Conservation (phyloP, 2,888 invertebrate species). For the Epirrhoe tristata region DNA sequence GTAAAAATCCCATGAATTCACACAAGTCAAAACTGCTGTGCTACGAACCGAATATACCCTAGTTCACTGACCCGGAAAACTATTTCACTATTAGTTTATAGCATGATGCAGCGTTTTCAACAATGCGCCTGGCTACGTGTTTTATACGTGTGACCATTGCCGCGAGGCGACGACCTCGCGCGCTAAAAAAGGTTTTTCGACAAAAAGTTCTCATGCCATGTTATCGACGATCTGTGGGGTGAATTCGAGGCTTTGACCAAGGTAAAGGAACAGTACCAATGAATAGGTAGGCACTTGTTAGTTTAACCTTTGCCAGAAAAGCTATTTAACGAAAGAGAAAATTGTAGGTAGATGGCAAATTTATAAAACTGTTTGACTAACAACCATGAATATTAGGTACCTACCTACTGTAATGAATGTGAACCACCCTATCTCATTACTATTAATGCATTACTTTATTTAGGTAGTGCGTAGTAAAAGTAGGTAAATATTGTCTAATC, state of each 20-base stretch:
- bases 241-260: slow-evolving; percentile 36
- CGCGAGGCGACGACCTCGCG: slow-evolving; percentile 38
- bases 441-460: too few relatives aligned
- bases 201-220: slow-evolving; percentile 43
- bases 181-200: slow-evolving; percentile 39
- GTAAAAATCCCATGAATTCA: slow-evolving; percentile 8
- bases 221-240: slow-evolving; percentile 33
- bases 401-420: too few relatives aligned
- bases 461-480: too few relatives aligned
- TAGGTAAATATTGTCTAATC: not conserved
- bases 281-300: not conserved
- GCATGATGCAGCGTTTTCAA: slow-evolving; percentile 28
- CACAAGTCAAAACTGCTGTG: slow-evolving; percentile 9
- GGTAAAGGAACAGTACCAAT: slow-evolving; percentile 22
- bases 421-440: too few relatives aligned
- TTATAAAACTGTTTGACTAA: not conserved
- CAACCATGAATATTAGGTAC: too few relatives aligned
- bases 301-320: not conserved
- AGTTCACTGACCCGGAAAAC: slow-evolving; percentile 44
- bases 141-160: slow-evolving; percentile 5
- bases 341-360: not conserved
- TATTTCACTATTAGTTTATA: slow-evolving; percentile 30
- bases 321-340: not conserved
- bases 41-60: slow-evolving; percentile 18
- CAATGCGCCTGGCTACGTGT: slow-evolving; percentile 18